Base-by-base conservation (phyloP, 2,888 invertebrate species). In the Calliphora vomitoria region DNA sequence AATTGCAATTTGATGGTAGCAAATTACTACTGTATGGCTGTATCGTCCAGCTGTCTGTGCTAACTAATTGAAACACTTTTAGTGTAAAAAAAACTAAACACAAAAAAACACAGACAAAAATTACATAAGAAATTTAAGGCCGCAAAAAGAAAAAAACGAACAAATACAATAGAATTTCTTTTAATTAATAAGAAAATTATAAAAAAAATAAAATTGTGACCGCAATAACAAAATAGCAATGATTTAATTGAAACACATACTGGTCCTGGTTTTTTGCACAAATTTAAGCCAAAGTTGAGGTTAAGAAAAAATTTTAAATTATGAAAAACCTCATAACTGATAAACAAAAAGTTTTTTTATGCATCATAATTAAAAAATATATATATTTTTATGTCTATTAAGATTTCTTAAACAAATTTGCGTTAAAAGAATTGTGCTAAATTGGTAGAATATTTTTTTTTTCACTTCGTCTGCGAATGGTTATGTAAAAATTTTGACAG, bases 401-500 rank as follows among this genome's bases (percentile, higher is more conserved):
- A 6, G 4, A 31, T 47, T 18, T 31, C 53, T 13, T 25, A 38
- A 41, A 60, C 35, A 68, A 44, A 41, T 41, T 35, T 44, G 5
- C 4, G 8, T 35, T 3, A 31, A 25, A 15, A 50, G 64, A 62
- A 66, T 50, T 60, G n/a, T 8, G n/a, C 41, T 13, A 55, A 50
- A 47, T 50, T 41, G 71, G 25, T 8, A 55, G 5, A 71, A 68
- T n/a, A n/a, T 25, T 25, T 25, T 1, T 60, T 76, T 83, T 79
- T 81, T 62, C 25, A 35, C 44, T 35, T 55, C 13, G n/a, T 38
- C 44, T 13, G 35, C 31, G 5, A 81, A 76, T 87, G 62, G 88
- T 89, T 89, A 89, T 89, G 89, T 89, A 89, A 89, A 89, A 88
- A 87, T 58, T 81, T 84, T 79, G 85, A 74, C 82, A 86, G 80